Percentiles rank a stretch among this genome's conserved stretches.
Evolutionary conservation across 1,140 invertebrate genomes (phyloP).

Genomic region (Archivesica marissinica): DNA sequence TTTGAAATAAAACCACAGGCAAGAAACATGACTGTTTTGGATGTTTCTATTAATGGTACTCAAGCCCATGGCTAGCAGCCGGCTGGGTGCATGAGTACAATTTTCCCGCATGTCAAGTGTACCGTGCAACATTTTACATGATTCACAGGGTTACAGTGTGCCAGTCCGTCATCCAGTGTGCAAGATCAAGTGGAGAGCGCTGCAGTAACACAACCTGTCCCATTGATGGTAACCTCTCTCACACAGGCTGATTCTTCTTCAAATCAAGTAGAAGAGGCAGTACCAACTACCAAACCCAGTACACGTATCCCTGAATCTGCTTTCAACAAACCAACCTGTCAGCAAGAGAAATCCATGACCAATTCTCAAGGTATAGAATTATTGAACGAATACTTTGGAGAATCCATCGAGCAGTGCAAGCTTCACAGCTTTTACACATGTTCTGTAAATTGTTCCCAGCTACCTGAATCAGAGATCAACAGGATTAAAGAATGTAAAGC

Average conservation of each 20-base stretch:
- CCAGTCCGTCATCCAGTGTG: too few species aligned
- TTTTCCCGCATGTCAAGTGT: too few species aligned
- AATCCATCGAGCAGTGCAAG: not conserved
- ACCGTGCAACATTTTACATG: too few species aligned
- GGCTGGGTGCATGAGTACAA: too few species aligned
- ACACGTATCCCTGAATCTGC: not conserved
- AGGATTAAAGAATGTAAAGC: not conserved
- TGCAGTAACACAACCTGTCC: too few species aligned
- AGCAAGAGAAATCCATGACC: not conserved
- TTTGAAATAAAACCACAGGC: too few species aligned
- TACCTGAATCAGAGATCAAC: not conserved
- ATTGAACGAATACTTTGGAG: not conserved
- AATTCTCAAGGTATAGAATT: not conserved
- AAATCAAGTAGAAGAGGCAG: not conserved
- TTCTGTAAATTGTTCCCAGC: not conserved
- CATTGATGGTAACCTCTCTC: not conserved
- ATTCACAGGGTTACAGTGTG: too few species aligned
- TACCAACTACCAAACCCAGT: not conserved
- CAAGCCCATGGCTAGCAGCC: too few species aligned
- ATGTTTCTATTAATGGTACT: too few species aligned
- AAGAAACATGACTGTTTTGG: too few species aligned
- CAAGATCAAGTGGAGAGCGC: not conserved
- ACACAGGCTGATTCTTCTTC: not conserved
- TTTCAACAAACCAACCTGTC: too few species aligned
- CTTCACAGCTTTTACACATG: not conserved